Conservation (phyloP, 2,797 vertebrate genomes). For the Neosilurus mollespiculum region DNA sequence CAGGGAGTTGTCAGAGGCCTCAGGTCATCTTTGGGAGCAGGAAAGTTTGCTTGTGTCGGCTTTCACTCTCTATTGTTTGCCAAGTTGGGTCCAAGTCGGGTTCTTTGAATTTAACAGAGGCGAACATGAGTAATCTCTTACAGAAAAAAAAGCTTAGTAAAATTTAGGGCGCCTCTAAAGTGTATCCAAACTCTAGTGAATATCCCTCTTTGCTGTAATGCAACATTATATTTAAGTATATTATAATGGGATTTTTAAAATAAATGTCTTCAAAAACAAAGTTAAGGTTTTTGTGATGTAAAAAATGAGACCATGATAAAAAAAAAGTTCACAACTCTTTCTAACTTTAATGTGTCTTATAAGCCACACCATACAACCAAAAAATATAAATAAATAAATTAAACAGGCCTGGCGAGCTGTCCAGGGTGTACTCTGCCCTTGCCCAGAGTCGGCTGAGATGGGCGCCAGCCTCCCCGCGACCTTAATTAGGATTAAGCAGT, state of each 20-base stretch:
- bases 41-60: constrained; percentile 14
- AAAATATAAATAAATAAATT: neutral
- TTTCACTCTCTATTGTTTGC: constrained; percentile 19
- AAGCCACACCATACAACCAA: neutral
- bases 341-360: no score
- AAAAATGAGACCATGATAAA: no score
- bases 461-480: no score
- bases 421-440: no score
- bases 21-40: constrained; percentile 15
- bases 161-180: neutral
- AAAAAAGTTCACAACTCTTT: no score
- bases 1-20: constrained; percentile 13
- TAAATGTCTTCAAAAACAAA: neutral
- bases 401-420: no score
- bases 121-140: neutral
- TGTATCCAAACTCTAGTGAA: neutral
- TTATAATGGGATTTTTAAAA: neutral
- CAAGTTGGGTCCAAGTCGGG: neutral
- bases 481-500: no score
- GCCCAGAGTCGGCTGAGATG: no score
- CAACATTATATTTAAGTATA: neutral
- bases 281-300: neutral
- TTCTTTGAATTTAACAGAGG: constrained; percentile 3
- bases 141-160: neutral
- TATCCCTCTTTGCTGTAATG: neutral